phyloP scores from a whole-genome alignment of 2,888 invertebrate species.

The Eilema griseolum region DNA sequence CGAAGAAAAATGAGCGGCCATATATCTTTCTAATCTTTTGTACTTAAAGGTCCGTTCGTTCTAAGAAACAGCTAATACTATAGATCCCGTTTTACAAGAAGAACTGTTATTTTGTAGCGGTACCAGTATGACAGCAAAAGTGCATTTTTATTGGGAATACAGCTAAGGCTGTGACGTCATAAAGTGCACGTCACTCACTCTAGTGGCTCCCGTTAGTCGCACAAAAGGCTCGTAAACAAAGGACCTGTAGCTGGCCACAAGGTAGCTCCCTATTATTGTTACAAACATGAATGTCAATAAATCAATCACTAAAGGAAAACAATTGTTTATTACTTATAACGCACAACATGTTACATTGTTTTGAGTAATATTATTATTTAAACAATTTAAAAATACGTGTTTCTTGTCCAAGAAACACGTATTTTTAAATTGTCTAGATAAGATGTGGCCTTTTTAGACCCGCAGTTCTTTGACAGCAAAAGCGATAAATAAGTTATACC shows the following conservation, averaged over 20 bases:
- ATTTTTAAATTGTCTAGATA: neutral
- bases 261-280: constrained; percentile 74
- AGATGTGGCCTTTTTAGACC: no score
- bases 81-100: constrained; percentile 82
- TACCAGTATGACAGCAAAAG: constrained; percentile 76
- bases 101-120: constrained; percentile 81
- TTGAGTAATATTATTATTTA: constrained; percentile 2
- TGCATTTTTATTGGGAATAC: constrained; percentile 78
- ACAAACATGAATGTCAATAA: constrained; percentile 58
- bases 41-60: constrained; percentile 73
- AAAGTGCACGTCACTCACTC: constrained; percentile 66
- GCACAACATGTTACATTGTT: constrained; percentile 27
- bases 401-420: neutral
- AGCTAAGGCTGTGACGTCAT: constrained; percentile 75
- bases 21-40: constrained; percentile 78
- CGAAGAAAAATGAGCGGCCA: constrained; percentile 71
- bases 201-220: constrained; percentile 70
- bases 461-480: neutral
- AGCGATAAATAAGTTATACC: neutral
- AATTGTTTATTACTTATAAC: constrained; percentile 39
- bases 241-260: constrained; percentile 74
- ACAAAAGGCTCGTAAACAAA: constrained; percentile 76
- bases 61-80: constrained; percentile 75
- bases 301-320: constrained; percentile 62
- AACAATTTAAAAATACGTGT: no score